A percentile compares a stretch with the other conserved stretches of the same genome.
phyloP scores from a whole-genome alignment of 2,797 vertebrate genomes.

The Melanogrammus aeglefinus region DNA sequence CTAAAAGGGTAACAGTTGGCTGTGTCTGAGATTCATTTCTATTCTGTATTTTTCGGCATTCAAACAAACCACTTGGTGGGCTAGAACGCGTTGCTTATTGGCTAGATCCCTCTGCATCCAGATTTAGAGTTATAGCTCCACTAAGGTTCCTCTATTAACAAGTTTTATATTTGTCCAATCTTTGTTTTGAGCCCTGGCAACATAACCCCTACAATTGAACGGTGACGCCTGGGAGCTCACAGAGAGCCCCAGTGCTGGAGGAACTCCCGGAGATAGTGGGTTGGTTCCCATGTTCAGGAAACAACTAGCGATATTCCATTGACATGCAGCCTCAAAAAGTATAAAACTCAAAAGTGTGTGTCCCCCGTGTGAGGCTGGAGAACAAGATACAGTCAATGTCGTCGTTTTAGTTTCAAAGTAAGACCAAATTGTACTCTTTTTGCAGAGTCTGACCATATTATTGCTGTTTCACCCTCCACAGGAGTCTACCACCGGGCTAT shows the following conservation, averaged over 20 bases:
- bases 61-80: conserved; percentile 45
- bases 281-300: background rate
- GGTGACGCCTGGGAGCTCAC: background rate
- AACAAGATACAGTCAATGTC: background rate
- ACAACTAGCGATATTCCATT: background rate
- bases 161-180: background rate
- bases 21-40: conserved; percentile 38
- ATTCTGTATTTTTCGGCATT: conserved; percentile 21
- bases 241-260: background rate
- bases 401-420: conserved; percentile 40
- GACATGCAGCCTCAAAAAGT: background rate
- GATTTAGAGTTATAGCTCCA: conserved; percentile 27
- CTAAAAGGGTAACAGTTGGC: conserved; percentile 28
- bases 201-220: background rate
- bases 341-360: background rate
- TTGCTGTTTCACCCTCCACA: conserved; percentile 70
- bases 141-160: no score
- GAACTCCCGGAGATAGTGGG: background rate
- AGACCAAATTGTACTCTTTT: conserved; percentile 45
- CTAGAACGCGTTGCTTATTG: conserved; percentile 48
- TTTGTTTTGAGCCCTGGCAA: background rate
- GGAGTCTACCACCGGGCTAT: background rate
- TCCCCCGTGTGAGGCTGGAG: background rate
- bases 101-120: conserved; percentile 41
- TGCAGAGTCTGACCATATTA: conserved; percentile 64